Conservation (phyloP, 2,797 vertebrate genomes). For the Saxicola maurus region DNA sequence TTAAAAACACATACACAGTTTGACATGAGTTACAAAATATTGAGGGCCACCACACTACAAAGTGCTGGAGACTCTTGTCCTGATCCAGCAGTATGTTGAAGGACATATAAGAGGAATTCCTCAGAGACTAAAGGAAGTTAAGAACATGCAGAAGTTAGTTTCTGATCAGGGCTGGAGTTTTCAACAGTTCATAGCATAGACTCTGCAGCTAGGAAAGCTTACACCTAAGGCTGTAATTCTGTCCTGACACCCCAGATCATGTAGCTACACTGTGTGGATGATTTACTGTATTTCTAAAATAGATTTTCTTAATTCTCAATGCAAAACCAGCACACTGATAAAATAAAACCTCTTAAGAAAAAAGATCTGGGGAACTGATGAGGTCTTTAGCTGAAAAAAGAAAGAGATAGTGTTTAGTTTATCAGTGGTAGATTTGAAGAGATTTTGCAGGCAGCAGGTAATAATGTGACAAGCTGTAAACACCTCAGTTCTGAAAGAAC, state of each 20-base stretch:
- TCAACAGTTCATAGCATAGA: background rate
- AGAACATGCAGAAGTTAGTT: background rate
- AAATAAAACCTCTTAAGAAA: background rate
- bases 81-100: background rate
- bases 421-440: background rate
- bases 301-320: constrained; percentile 16
- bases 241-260: constrained; percentile 11
- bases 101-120: background rate
- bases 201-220: constrained; percentile 7
- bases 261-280: background rate
- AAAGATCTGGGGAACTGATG: background rate
- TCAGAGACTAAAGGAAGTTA: background rate
- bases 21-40: constrained; percentile 37
- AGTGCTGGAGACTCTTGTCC: constrained; percentile 16
- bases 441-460: background rate
- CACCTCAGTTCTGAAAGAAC: background rate
- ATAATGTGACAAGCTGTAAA: background rate
- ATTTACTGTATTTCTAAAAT: constrained; percentile 50
- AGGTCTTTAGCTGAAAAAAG: constrained; percentile 14
- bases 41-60: background rate
- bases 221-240: constrained; percentile 16
- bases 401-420: background rate
- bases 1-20: constrained; percentile 1
- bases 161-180: background rate
- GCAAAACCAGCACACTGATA: background rate